These are phyloP conservation scores for Andricus quercusramuli DNA, from an alignment of 2,888 invertebrate species.

Conservation along the genomic window DNA sequence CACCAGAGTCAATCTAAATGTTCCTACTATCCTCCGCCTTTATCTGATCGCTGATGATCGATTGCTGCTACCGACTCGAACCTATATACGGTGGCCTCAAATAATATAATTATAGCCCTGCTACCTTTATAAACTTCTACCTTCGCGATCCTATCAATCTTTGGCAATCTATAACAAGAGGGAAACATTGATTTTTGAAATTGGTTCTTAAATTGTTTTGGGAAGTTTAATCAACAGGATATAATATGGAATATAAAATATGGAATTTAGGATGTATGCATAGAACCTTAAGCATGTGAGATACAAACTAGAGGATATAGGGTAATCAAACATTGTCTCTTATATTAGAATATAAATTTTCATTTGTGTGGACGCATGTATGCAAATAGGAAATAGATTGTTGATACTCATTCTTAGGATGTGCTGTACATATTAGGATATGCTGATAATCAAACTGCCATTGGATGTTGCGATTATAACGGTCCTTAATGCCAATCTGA, in stretches of 20 bases:
- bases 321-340: neutral
- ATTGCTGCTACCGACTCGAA: slow-evolving; percentile 69
- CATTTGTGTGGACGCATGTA: neutral
- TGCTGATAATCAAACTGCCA: neutral
- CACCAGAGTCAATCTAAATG: slow-evolving; percentile 50
- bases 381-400: neutral
- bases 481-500: neutral
- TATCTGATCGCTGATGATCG: slow-evolving; percentile 67
- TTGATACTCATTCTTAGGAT: neutral
- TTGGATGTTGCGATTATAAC: neutral
- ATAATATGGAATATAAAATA: neutral
- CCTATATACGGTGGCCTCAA: slow-evolving; percentile 47
- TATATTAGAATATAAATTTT: neutral
- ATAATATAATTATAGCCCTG: slow-evolving; percentile 35
- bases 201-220: neutral
- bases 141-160: neutral
- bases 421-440: neutral
- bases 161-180: neutral
- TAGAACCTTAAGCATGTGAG: no score
- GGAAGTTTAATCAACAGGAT: neutral
- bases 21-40: slow-evolving; percentile 45
- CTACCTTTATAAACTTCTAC: slow-evolving; percentile 26
- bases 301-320: neutral
- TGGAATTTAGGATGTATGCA: no score
- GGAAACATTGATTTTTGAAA: slow-evolving; percentile 14